Evolutionary conservation across 30 jellyfish, hydroid and myxozoan species (phyloP).

Genomic region (Aurelia coerulea): DNA sequence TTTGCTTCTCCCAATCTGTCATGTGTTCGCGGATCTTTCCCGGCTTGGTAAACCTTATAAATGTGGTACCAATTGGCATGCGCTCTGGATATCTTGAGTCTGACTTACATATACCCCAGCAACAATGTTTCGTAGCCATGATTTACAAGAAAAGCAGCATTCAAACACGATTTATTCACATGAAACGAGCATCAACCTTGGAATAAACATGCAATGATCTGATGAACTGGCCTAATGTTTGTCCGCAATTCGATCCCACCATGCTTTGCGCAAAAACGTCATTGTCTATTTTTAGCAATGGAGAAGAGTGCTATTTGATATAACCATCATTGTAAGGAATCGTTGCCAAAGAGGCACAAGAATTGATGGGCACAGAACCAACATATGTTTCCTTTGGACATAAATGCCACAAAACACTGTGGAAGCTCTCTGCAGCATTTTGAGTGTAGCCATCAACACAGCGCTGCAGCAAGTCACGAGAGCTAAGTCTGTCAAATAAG

Average conservation of each 20-base stretch:
- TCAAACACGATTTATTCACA: too few relatives aligned
- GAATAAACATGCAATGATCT: too few relatives aligned
- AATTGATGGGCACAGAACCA: neutral
- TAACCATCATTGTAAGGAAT: conserved; percentile 2
- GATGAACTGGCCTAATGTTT: too few relatives aligned
- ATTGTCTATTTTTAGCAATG: conserved; percentile 11
- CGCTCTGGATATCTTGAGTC: conserved; percentile 74
- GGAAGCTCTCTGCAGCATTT: conserved; percentile 18
- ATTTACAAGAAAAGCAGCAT: too few relatives aligned
- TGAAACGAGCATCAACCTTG: too few relatives aligned
- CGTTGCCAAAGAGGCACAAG: conserved; percentile 10
- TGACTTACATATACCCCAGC: conserved; percentile 61
- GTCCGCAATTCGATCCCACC: too few relatives aligned
- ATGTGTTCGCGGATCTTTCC: too few relatives aligned
- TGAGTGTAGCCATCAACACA: conserved; percentile 49
- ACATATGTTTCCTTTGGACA: conserved; percentile 32
- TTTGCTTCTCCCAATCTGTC: too few relatives aligned
- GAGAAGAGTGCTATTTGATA: conserved; percentile 24
- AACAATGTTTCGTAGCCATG: too few relatives aligned
- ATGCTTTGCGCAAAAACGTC: conserved; percentile 13
- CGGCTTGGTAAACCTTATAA: conserved; percentile 57
- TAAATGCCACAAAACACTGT: conserved; percentile 7
- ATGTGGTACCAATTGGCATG: conserved; percentile 65
- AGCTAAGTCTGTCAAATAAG: neutral
- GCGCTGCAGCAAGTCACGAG: conserved; percentile 21